Evolutionary conservation across 2,113 vertebrate species (phyloP), one percentile per base, ranked within the genome.

Genomic region (human (Homo sapiens)): DNA sequence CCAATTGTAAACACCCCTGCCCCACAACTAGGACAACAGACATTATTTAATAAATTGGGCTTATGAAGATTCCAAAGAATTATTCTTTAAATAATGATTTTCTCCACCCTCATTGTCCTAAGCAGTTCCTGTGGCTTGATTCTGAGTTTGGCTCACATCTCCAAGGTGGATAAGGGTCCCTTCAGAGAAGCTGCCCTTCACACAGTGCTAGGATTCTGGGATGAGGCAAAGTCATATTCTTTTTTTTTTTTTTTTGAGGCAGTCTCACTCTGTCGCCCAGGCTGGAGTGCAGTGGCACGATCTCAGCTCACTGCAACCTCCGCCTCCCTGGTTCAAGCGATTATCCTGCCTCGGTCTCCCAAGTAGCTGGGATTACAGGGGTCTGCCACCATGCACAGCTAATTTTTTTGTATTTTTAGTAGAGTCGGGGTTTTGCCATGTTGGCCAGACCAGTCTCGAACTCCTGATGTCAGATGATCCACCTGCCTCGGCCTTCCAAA

Each of bases 311-410:
- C 66, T 8, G 32, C 14, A 68, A 35, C 66, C 66, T 68, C 66
- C 1, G 0, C 14, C 14, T 68, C 6, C 32, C 7, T 0, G 6
- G 32, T 35, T 35, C 32, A 68, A 8, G 66, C 32, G 3, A 68
- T 68, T 35, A 30, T 68, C 16, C 66, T 35, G 7, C 66, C 66
- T 68, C 66, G 6, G 66, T 32, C 66, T 68, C 32, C 66, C 32
- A 35, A 68, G 66, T 35, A 68, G 6, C 66, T 35, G 64, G 14
- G 7, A 68, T 8, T 68, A 68, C 16, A 68, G 66, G 66, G 30
- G 30, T 16, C 13, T n/a, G 66, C 66, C 32, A 68, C 66, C 32
- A 68, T 3, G 32, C 6, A 16, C 66, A 3, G 32, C 3, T 68
- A 68, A 35, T 68, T 35, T 68, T 64, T 64, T 32, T 64, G 27